These are phyloP conservation scores for Xyrichtys novacula DNA, from an alignment of 2,797 vertebrate species.

Conservation along the genomic window DNA sequence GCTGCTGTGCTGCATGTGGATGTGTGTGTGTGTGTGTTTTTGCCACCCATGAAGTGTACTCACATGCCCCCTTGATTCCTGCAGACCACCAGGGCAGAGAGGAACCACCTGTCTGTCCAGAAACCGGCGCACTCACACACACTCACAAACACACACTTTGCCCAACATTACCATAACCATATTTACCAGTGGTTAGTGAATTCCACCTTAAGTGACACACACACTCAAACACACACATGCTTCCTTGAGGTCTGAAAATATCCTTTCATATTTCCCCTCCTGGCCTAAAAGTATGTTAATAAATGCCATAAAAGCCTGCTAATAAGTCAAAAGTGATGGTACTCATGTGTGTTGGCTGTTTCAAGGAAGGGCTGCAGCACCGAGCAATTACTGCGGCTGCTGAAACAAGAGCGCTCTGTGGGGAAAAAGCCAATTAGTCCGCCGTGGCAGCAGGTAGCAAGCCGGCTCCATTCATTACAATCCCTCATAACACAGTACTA, in stretches of 20 bases:
- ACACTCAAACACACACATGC: conserved; percentile 16
- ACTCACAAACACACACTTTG: conserved; percentile 42
- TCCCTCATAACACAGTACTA: conserved; percentile 61
- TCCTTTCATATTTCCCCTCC: conserved; percentile 58
- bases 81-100: conserved; percentile 80
- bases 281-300: conserved; percentile 61
- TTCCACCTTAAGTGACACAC: conserved; percentile 46
- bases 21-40: conserved; percentile 27
- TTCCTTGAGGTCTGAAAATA: conserved; percentile 69
- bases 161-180: conserved; percentile 75
- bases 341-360: conserved; percentile 29
- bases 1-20: neutral
- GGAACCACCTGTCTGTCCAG: conserved; percentile 77
- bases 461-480: conserved; percentile 70
- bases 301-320: conserved; percentile 65
- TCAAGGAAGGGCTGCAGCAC: conserved; percentile 53
- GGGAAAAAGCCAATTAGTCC: conserved; percentile 78
- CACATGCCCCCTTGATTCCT: conserved; percentile 64
- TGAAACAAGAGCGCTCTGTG: conserved; percentile 72
- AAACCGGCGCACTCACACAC: conserved; percentile 42
- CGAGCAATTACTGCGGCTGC: conserved; percentile 70
- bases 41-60: conserved; percentile 77
- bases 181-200: conserved; percentile 69
- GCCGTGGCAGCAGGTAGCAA: conserved; percentile 66
- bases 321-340: conserved; percentile 66